Evolutionary conservation across 1,140 invertebrate species (phyloP), one percentile per base, ranked within the genome.

Genomic region (Bombus difficillimus): DNA sequence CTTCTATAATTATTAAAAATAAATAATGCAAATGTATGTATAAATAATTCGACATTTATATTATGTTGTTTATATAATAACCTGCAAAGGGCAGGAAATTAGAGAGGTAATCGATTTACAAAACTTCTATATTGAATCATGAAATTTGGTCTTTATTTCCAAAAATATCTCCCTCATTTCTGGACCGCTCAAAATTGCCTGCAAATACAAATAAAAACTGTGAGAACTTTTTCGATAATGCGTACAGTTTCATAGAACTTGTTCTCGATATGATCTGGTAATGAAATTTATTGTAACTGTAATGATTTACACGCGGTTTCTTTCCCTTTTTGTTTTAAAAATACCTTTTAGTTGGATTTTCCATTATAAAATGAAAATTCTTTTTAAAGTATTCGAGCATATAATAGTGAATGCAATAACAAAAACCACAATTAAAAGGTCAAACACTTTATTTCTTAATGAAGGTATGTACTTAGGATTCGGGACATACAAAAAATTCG

Each of bases 81-180:
- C 89, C 83, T 76, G 82, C 53, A 59, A 90, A 74, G 64, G 77
- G 86, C 76, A 89, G 86, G 88, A 92, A 88, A 84, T 89, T 88
- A 92, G 90, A 92, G 89, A 92, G 90, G 90, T 91, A 89, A 92
- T 90, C 88, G 88, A 92, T 90, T 91, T 90, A 91, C 81, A 88
- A 92, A 91, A 93, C 81, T 91, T 91, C 87, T 90, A 90, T 91
- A 86, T 92, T 93, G 90, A 94, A 94, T 94, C 92, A 94, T 93
- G 93, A 95, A 95, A 95, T 95, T 94, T 94, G 94, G 92, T 96
- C 93, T 95, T 96, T 96, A 96, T 96, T 96, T 96, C 95, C 95
- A 95, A 95, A 94, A 94, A 91, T 93, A 92, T 93, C 93, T 93
- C 92, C 92, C 93, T 90, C 92, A 92, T 91, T 91, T 93, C 92